These are phyloP conservation scores for Cylloceria caligata DNA, from an alignment of 2,888 invertebrate genomes.

Conservation along the genomic window DNA sequence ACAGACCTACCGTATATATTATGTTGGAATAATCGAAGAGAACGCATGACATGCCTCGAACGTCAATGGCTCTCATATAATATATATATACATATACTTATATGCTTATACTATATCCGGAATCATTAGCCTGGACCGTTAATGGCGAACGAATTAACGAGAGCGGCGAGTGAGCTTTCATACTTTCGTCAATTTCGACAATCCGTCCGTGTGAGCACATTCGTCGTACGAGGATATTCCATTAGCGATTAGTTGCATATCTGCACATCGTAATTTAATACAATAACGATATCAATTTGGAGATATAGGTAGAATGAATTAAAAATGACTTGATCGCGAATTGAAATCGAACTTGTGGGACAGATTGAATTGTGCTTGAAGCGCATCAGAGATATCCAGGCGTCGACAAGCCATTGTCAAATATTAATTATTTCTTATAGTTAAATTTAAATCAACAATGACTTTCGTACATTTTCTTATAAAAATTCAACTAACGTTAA, in stretches of 20 bases:
- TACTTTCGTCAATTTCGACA: conserved; percentile 76
- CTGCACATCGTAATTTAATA: conserved; percentile 76
- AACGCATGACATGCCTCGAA: conserved; percentile 49
- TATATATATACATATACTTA: conserved; percentile 12
- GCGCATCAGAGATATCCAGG: background rate
- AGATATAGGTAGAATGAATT: background rate
- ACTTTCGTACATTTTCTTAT: no score
- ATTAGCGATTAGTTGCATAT: conserved; percentile 79
- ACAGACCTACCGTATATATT: conserved; percentile 33
- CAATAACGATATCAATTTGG: conserved; percentile 56
- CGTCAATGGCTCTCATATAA: conserved; percentile 43
- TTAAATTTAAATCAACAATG: no score
- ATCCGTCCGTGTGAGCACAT: conserved; percentile 64
- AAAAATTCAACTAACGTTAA: background rate
- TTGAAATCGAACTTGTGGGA: conserved; percentile 2
- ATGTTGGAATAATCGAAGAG: conserved; percentile 56
- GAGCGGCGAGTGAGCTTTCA: conserved; percentile 71
- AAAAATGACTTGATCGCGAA: conserved; percentile 16
- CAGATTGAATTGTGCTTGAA: background rate
- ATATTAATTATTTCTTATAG: no score
- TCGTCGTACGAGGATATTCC: conserved; percentile 79
- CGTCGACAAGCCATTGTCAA: background rate
- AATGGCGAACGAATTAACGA: conserved; percentile 78
- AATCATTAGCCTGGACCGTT: conserved; percentile 77
- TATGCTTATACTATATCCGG: conserved; percentile 41